Conservation (phyloP, 2,888 invertebrate genomes). For the Pocota personata region DNA sequence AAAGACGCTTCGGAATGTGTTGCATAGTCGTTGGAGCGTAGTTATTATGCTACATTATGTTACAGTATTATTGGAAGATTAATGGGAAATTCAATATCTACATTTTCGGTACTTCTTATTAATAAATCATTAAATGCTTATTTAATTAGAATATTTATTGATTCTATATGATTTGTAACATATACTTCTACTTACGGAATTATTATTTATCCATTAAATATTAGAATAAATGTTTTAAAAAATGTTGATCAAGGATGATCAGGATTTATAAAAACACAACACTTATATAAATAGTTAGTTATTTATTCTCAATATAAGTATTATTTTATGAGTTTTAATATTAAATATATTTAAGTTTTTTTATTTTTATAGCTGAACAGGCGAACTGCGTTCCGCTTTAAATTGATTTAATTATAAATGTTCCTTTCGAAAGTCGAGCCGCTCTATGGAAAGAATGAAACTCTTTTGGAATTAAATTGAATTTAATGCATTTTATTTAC, state of each 20-base stretch:
- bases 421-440: too few relatives aligned
- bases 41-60: too few relatives aligned
- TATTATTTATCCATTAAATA: conserved; percentile 82
- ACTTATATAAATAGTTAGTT: conserved; percentile 82
- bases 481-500: too few relatives aligned
- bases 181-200: conserved; percentile 83
- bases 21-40: too few relatives aligned
- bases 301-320: conserved; percentile 81
- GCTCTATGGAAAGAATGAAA: too few relatives aligned
- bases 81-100: conserved; percentile 83
- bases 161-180: conserved; percentile 85
- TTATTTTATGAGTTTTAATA: conserved; percentile 81
- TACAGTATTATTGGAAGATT: too few relatives aligned
- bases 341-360: conserved; percentile 75
- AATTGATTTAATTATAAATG: too few relatives aligned
- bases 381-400: too few relatives aligned
- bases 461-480: too few relatives aligned
- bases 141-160: conserved; percentile 81
- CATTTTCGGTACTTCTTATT: conserved; percentile 82
- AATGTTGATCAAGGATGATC: conserved; percentile 84
- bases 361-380: conserved; percentile 73
- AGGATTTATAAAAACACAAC: conserved; percentile 83
- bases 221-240: too few relatives aligned
- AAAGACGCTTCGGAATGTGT: too few relatives aligned
- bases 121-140: conserved; percentile 82